Conservation (phyloP, 1,140 invertebrate genomes). For the Teleogryllus occipitalis region DNA sequence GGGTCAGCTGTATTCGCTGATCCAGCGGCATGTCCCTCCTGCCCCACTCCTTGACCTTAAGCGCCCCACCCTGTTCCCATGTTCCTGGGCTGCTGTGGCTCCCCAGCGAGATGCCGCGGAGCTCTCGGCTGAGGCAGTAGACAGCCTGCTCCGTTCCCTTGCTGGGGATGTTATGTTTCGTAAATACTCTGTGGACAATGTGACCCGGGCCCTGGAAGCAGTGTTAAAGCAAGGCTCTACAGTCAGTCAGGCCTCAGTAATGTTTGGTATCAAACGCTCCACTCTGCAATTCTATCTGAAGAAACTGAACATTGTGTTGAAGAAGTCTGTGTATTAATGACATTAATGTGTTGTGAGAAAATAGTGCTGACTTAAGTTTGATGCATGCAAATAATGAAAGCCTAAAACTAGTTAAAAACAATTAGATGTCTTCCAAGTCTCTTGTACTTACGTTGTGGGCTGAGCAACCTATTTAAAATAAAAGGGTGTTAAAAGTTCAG, state of each 20-base stretch:
- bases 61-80: slow-evolving; percentile 4
- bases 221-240: slow-evolving; percentile 44
- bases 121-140: slow-evolving; percentile 20
- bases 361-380: background rate
- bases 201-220: slow-evolving; percentile 39
- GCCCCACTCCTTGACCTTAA: slow-evolving; percentile 9
- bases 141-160: slow-evolving; percentile 21
- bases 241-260: slow-evolving; percentile 43
- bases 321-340: slow-evolving; percentile 25
- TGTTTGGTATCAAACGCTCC: slow-evolving; percentile 47
- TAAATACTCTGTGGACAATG: slow-evolving; percentile 23
- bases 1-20: slow-evolving; percentile 25
- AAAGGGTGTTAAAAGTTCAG: background rate
- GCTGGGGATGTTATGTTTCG: slow-evolving; percentile 24
- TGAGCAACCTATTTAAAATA: too few relatives aligned
- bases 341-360: background rate
- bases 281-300: slow-evolving; percentile 48
- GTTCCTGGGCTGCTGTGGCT: slow-evolving; percentile 4
- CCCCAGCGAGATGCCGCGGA: slow-evolving; percentile 16
- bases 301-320: slow-evolving; percentile 44
- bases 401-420: too few relatives aligned
- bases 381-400: too few relatives aligned
- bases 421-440: background rate
- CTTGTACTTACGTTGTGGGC: too few relatives aligned
- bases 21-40: slow-evolving; percentile 23